Evolutionary conservation across 2,113 vertebrate genomes (phyloP), one percentile per base, ranked within the genome.

Genomic region (Cisticola juncidis): DNA sequence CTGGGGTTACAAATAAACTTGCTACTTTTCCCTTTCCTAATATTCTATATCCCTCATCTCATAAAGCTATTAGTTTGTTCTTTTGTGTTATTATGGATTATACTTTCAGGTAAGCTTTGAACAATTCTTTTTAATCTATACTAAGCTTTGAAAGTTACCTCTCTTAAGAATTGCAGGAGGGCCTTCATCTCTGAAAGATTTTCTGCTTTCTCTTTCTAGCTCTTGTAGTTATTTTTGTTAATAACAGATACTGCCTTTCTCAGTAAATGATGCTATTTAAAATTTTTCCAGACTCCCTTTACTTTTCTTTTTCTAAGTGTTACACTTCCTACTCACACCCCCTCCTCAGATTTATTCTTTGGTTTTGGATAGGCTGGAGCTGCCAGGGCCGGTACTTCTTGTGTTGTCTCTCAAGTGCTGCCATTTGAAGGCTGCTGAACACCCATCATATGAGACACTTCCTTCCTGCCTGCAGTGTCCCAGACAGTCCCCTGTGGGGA

Each of bases 401-500:
- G 1, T 61, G 45, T 9, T 88, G 92, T 45, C 58, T 90, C 91
- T 94, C 87, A 95, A 95, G 79, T 38, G 3, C 38, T 93, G 90
- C 93, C 91, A 95, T 96, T 88, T 95, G 89, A 93, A 90, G 58
- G 87, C 90, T 91, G 81, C 90, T 88, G 54, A 88, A 42, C 71
- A 90, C 64, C 94, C 71, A 5, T 90, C 92, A 40, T 95, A 40
- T 95, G 94, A 96, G 94, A 93, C 93, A 92, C 64, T 95, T 96
- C 94, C 95, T 97, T 92, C 94, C 95, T 96, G 96, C 93, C 60
- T 83, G 42, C 24, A 15, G 74, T 90, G 95, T 97, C 94, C 93
- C 94, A 97, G 96, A 96, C 95, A 83, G 93, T 97, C 90, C 88
- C 96, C 95, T 68, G 94, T 94, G 92, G 95, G 94, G 95, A 97